Base-by-base conservation (phyloP, 2,888 invertebrate species). In the Hecatera dysodea region DNA sequence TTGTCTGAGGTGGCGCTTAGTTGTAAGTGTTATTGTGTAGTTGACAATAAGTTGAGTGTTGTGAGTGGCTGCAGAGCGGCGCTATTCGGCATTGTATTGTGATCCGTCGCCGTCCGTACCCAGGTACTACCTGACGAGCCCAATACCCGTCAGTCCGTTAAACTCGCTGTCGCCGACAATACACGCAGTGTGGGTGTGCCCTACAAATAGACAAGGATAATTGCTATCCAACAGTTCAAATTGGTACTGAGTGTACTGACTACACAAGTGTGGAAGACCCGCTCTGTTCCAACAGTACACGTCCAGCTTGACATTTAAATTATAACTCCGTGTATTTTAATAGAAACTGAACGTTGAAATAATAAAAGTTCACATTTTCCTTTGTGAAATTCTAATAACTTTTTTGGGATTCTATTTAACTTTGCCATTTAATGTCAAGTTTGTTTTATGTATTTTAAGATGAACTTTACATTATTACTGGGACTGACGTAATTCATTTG, bases 1-100 rank as follows among this genome's bases (percentile, higher is more conserved):
- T 89, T 48, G 66, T 80, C 68, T 83, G 87, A 89, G 89, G 92
- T 95, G 95, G 95, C 95, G 95, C 95, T 95, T 92, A 93, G 75
- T 84, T 89, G 87, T 91, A 86, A 89, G 88, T 84, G 82, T 80
- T 81, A 81, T 90, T 90, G 86, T 89, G 86, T 88, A 84, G 86
- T 78, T 70, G 76, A 88, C 83, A 89, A 90, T 89, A 89, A 89
- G 87, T 87, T 71, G 85, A 83, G n/a, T n/a, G n/a, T n/a, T n/a
- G n/a, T n/a, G n/a, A n/a, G 80, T 90, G 91, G 89, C 82, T 90
- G 84, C 82, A 91, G 91, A 89, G 66, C 73, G 72, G 62, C 75
- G 88, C 83, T 83, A 74, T 82, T 80, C 62, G 71, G 53, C 78
- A 12, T 52, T 63, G 33, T 83, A 84, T 88, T 89, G 87, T 90